Evolutionary conservation across 2,888 invertebrate genomes (phyloP).

Genomic region (Kryphioiulus occultus): DNA sequence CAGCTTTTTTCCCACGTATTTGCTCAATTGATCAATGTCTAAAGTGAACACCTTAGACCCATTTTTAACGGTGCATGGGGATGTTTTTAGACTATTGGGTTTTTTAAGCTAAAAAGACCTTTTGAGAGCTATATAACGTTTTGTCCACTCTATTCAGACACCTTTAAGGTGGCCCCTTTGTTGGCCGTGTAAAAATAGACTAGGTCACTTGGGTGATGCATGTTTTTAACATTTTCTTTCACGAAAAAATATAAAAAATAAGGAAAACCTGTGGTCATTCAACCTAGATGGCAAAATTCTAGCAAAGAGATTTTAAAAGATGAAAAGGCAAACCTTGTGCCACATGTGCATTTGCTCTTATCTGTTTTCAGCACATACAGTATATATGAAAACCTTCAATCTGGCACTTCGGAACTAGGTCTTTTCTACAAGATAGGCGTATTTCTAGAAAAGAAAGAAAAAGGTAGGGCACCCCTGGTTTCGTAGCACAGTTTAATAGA

Average conservation of each 20-base stretch:
- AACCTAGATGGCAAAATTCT: background rate
- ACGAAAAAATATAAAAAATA: background rate
- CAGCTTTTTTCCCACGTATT: conserved; percentile 26
- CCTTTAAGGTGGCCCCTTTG: background rate
- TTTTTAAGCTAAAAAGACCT: conserved; percentile 21
- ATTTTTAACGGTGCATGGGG: conserved; percentile 4
- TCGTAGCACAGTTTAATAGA: background rate
- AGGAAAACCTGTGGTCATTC: background rate
- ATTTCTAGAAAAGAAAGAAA: background rate
- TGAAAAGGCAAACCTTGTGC: background rate
- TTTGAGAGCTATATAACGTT: background rate
- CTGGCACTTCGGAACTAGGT: background rate
- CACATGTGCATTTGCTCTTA: background rate
- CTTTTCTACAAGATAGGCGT: background rate
- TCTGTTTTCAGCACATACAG: background rate
- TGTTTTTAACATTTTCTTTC: background rate
- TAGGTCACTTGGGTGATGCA: background rate
- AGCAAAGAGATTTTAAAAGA: background rate
- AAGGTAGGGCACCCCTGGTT: conserved; percentile 16
- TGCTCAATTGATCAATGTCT: conserved; percentile 17
- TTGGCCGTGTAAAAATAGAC: background rate
- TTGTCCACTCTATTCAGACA: background rate
- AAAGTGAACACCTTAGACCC: background rate
- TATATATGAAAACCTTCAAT: background rate
- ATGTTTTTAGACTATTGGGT: conserved; percentile 35